These are phyloP conservation scores for Chaenodraco wilsoni DNA, from an alignment of 2,797 vertebrate species.

Conservation along the genomic window DNA sequence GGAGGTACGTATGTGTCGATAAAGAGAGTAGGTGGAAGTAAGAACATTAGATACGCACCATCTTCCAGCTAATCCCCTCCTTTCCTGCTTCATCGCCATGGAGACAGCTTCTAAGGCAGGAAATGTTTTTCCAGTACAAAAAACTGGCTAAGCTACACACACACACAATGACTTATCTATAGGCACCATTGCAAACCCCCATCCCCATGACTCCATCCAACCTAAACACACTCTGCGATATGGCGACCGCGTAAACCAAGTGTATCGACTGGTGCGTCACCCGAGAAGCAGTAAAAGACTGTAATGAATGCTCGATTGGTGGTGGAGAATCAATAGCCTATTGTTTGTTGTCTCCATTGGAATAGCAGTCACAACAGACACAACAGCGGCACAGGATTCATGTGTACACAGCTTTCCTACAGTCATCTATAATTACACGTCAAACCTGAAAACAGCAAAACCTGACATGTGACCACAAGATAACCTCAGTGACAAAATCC, in stretches of 20 bases:
- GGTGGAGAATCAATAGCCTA: constrained; percentile 12
- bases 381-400: not conserved
- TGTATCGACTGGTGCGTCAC: not conserved
- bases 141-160: constrained; percentile 1
- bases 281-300: constrained; percentile 1
- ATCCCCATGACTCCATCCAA: not conserved
- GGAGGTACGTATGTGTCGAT: constrained; percentile 23
- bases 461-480: constrained; percentile 29
- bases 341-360: constrained; percentile 6
- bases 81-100: constrained; percentile 58
- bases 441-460: constrained; percentile 17
- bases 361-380: constrained; percentile 18
- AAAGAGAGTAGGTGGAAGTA: constrained; percentile 49
- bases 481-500: not conserved
- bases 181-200: not conserved
- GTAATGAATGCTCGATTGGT: constrained; percentile 11
- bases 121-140: constrained; percentile 21
- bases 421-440: constrained; percentile 19
- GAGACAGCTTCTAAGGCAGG: constrained; percentile 63
- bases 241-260: not conserved
- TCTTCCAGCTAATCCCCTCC: constrained; percentile 16
- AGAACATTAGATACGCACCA: constrained; percentile 27
- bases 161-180: not conserved
- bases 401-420: constrained; percentile 37
- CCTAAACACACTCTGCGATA: not conserved